Conservation (phyloP, 2,888 invertebrate genomes). For the Pristionchus maxplancki region DNA sequence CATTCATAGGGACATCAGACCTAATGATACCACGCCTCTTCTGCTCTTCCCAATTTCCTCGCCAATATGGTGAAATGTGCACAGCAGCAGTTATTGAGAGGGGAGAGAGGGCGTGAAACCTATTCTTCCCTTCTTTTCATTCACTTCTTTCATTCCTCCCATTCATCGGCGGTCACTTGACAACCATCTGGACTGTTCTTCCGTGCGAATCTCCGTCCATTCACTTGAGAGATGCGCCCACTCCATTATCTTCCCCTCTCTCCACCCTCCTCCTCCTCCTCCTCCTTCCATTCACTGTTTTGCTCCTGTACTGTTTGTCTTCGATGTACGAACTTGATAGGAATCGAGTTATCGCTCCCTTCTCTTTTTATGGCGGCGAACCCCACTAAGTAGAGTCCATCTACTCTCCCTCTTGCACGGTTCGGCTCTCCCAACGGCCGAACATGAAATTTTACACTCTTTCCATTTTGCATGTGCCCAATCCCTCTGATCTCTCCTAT, state of each 20-base stretch:
- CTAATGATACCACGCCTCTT: neutral
- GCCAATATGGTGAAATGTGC: slow-evolving; percentile 10
- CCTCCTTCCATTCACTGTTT: neutral
- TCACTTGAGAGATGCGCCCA: neutral
- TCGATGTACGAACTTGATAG: slow-evolving; percentile 1
- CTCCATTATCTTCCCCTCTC: neutral
- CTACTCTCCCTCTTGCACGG: neutral
- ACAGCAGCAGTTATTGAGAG: neutral
- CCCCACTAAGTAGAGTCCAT: neutral
- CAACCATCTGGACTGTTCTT: neutral
- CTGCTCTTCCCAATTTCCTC: neutral
- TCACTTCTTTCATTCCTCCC: neutral
- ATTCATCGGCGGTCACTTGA: neutral
- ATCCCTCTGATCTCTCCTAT: slow-evolving; percentile 8
- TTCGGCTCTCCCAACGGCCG: neutral
- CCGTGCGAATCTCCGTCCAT: neutral
- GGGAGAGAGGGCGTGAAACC: neutral
- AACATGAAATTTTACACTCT: slow-evolving; percentile 39
- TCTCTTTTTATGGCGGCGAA: neutral
- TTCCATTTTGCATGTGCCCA: slow-evolving; percentile 36
- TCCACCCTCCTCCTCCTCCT: neutral
- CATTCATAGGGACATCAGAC: neutral
- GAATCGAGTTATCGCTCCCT: slow-evolving; percentile 4
- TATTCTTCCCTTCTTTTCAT: neutral
- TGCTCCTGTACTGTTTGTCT: slow-evolving; percentile 2